Evolutionary conservation across 2,888 invertebrate species (phyloP).

Genomic region (Plemyria rubiginata): DNA sequence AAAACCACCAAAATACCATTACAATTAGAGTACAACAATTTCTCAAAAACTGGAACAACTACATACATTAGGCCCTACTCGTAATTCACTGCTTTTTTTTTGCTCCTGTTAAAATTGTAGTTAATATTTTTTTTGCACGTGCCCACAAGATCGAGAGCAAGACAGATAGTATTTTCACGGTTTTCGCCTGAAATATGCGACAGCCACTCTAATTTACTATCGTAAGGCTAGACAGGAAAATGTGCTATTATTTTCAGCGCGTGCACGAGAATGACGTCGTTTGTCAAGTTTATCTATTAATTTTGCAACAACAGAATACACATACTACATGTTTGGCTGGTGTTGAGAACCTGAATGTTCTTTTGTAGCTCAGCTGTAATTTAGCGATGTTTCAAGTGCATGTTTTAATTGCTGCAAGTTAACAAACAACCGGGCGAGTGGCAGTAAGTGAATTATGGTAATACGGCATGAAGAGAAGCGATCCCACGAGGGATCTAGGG

Average conservation of each 20-base stretch:
- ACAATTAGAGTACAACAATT: background rate
- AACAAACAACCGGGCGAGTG: slow-evolving; percentile 43
- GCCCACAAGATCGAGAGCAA: slow-evolving; percentile 63
- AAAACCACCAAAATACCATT: too few relatives aligned
- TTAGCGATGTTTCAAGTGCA: slow-evolving; percentile 12
- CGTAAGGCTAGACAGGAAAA: slow-evolving; percentile 46
- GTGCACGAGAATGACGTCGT: slow-evolving; percentile 38
- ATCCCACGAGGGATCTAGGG: slow-evolving; percentile 24
- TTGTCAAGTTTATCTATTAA: slow-evolving; percentile 36
- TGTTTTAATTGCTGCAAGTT: slow-evolving; percentile 46
- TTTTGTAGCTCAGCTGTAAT: slow-evolving; percentile 7
- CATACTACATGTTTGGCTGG: background rate
- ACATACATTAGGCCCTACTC: too few relatives aligned
- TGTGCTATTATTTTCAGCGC: slow-evolving; percentile 46
- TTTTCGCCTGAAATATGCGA: slow-evolving; percentile 52
- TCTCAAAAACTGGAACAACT: background rate
- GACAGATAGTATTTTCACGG: slow-evolving; percentile 60
- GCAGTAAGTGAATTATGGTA: slow-evolving; percentile 53
- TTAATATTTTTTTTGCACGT: slow-evolving; percentile 49
- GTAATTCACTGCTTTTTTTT: background rate
- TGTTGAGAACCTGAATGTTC: background rate
- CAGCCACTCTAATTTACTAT: slow-evolving; percentile 57
- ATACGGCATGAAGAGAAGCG: slow-evolving; percentile 49
- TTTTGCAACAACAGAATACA: slow-evolving; percentile 11
- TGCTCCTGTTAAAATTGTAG: slow-evolving; percentile 10